These are phyloP conservation scores for Chiridota heheva DNA, from an alignment of 35 echinoderm and acorn worm species.

Conservation along the genomic window DNA sequence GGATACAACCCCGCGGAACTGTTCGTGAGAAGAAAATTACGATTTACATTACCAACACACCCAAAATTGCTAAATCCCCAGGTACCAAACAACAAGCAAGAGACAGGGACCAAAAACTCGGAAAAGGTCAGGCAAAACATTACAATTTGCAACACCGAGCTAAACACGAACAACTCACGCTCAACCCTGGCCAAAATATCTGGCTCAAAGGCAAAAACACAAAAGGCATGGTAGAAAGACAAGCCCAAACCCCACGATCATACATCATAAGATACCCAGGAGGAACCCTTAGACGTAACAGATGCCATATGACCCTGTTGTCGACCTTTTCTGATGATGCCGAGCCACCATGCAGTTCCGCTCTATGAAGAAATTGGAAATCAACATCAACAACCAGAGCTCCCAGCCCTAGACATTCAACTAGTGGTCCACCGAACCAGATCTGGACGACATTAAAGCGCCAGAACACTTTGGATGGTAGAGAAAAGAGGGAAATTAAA, in stretches of 20 bases:
- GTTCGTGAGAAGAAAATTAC: neutral
- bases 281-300: constrained; percentile 1
- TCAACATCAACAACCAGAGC: no score
- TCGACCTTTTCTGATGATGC: no score
- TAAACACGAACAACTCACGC: neutral
- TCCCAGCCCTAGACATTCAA: no score
- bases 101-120: neutral
- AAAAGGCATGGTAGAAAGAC: neutral
- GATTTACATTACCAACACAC: neutral
- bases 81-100: neutral
- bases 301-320: neutral
- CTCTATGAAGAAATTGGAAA: no score
- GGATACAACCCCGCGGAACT: constrained; percentile 4
- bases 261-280: neutral
- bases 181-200: neutral
- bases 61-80: neutral
- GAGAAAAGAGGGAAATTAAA: no score
- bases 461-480: no score
- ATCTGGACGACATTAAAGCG: no score
- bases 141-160: neutral
- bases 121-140: neutral
- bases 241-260: neutral
- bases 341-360: no score
- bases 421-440: no score
- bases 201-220: constrained; percentile 36